Evolutionary conservation across 2,888 invertebrate species (phyloP).

Genomic region (Merodon equestris): DNA sequence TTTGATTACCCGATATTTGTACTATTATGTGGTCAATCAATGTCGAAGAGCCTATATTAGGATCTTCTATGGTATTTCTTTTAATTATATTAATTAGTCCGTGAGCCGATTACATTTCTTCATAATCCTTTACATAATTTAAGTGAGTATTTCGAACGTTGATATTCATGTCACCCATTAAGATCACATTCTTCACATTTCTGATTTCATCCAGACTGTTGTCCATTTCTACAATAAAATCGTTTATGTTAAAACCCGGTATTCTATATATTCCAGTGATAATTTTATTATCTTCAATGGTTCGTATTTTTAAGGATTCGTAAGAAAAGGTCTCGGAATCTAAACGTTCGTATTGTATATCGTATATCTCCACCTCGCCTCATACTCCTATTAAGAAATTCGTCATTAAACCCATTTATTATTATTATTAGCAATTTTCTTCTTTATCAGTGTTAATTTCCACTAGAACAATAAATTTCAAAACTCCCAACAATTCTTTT

Average conservation of each 20-base stretch:
- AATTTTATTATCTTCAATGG: neutral
- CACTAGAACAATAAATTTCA: neutral
- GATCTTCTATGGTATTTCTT: neutral
- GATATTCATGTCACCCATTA: constrained; percentile 14
- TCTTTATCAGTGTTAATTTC: neutral
- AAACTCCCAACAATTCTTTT: neutral
- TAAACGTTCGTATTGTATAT: neutral
- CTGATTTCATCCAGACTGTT: neutral
- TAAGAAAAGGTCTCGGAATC: neutral
- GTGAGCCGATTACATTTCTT: constrained; percentile 6
- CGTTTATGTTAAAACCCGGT: constrained; percentile 9
- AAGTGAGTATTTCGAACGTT: neutral
- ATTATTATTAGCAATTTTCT: neutral
- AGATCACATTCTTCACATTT: neutral
- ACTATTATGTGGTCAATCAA: constrained; percentile 13
- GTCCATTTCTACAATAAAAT: constrained; percentile 4
- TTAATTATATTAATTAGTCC: constrained; percentile 5
- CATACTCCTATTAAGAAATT: neutral
- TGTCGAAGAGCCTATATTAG: neutral
- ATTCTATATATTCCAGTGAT: constrained; percentile 7
- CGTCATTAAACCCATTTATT: neutral
- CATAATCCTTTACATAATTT: neutral
- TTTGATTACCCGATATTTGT: neutral
- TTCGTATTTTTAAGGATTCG: neutral
- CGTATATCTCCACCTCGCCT: neutral